Base-by-base conservation (phyloP, 2,888 invertebrate genomes). In the Hyles lineata region DNA sequence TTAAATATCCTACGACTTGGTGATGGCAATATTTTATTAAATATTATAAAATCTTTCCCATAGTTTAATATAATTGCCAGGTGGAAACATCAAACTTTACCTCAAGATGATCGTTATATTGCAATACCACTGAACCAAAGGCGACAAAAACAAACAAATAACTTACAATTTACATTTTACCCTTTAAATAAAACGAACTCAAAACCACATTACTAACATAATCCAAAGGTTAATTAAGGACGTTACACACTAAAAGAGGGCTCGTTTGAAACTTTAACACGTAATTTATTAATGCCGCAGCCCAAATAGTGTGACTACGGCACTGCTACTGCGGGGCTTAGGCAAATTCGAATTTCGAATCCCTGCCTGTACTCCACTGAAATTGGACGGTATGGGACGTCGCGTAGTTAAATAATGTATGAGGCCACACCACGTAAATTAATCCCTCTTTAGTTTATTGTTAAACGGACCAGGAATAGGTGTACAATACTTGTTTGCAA, bases 311-410 rank as follows among this genome's bases (percentile, higher is more conserved):
- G 52, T 35, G 59, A 62, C 52, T 62, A 21, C 67, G 72, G 23
- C 67, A 58, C 72, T 67, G 63, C 55, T 63, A n/a, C 35, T 43
- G 77, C 78, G 79, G 78, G 79, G 88, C 84, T 88, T 87, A 86
- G 82, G 86, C 82, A 87, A 87, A 89, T 87, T 86, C 81, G 82
- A 84, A 84, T 85, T 87, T 86, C 81, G 82, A 84, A 84, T 85
- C 83, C 83, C 78, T 77, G 82, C 83, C 82, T 87, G 85, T 83
- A 81, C 82, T 78, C 74, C 71, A 75, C 79, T 82, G 82, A 82
- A 84, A 83, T 85, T 85, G 85, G 81, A 79, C 77, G 77, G 76
- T 78, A 81, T 80, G 76, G 79, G 76, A 80, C 76, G 69, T 74
- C 73, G 74, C 70, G 71, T 78, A 77, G 74, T 78, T 72, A 77